phyloP scores from a whole-genome alignment of 2,797 vertebrate species.

The Coregonus sp. region DNA sequence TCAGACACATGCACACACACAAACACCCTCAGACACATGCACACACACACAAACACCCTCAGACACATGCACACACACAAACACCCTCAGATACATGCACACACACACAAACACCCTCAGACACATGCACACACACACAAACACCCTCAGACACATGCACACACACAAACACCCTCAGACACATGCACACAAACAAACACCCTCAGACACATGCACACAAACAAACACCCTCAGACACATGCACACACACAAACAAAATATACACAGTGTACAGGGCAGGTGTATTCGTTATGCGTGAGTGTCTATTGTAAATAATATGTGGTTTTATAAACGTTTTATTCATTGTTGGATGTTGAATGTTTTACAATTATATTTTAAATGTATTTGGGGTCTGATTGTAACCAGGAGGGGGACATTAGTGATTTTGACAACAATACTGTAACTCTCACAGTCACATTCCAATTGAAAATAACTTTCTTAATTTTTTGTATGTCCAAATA shows the following conservation, averaged over 20 bases:
- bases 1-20: no score
- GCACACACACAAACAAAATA: neutral
- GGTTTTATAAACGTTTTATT: conserved; percentile 21
- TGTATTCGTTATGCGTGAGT: conserved; percentile 38
- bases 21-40: no score
- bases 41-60: no score
- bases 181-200: neutral
- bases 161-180: neutral
- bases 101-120: no score
- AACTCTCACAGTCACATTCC: conserved; percentile 23
- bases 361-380: conserved; percentile 24
- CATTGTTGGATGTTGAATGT: conserved; percentile 37
- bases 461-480: conserved; percentile 7
- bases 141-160: neutral
- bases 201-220: neutral
- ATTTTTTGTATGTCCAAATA: conserved; percentile 20
- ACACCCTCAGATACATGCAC: no score
- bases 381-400: conserved; percentile 30
- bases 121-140: neutral
- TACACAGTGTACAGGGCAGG: neutral
- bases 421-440: conserved; percentile 26
- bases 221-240: neutral
- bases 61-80: neutral
- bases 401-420: conserved; percentile 11
- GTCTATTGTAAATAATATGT: conserved; percentile 29